These are phyloP conservation scores for Miniopterus natalensis DNA, from an alignment of 2,113 vertebrate species.

Conservation along the genomic window DNA sequence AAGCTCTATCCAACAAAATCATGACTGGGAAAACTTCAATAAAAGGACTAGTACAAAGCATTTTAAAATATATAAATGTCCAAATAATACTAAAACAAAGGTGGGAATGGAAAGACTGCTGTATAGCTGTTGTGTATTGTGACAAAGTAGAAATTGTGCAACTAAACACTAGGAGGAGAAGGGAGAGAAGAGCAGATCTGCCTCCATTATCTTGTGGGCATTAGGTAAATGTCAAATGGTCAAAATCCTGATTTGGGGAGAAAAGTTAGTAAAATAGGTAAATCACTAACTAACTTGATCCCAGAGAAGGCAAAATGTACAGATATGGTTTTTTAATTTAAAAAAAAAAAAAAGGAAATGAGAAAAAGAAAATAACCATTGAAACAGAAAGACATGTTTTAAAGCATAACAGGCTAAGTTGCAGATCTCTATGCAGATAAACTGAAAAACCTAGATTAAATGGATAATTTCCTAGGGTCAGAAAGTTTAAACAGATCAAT, in stretches of 20 bases:
- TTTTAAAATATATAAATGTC: conserved; percentile 17
- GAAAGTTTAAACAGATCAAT: conserved; percentile 22
- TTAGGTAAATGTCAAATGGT: not conserved
- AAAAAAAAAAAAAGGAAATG: not conserved
- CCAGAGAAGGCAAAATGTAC: not conserved
- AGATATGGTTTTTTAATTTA: not conserved
- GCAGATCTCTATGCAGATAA: not conserved
- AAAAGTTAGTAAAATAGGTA: not conserved
- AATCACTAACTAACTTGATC: not conserved
- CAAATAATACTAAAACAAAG: not conserved
- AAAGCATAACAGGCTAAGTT: not conserved
- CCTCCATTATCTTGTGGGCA: not conserved
- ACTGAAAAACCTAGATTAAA: not conserved
- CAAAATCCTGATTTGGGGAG: not conserved
- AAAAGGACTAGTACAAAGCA: not conserved
- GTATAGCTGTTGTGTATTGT: not conserved
- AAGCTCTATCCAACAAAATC: not conserved
- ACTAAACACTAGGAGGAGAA: not conserved
- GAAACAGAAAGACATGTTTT: not conserved
- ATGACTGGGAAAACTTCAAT: not conserved
- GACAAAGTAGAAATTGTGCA: not conserved
- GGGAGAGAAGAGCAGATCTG: not conserved
- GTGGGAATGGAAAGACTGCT: not conserved
- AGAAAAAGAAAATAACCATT: not conserved
- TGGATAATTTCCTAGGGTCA: not conserved